Base-by-base conservation (phyloP, 2,888 invertebrate species). In the Aquatica leii region DNA sequence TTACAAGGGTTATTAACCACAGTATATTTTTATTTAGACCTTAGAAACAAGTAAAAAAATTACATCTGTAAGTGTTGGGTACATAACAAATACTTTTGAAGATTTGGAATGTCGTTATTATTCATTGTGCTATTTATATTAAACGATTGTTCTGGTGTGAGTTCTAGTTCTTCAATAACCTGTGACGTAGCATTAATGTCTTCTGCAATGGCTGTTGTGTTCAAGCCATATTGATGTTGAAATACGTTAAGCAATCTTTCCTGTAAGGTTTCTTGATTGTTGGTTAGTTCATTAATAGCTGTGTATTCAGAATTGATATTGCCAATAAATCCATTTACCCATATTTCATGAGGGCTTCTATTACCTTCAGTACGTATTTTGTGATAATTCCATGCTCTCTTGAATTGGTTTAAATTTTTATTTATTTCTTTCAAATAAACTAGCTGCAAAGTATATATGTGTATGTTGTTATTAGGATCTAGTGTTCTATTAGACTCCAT, bases 361-460 rank as follows among this genome's bases (percentile, higher is more conserved):
- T 43, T 12, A 17, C 31, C 6, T 43, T 41, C 55, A n/a, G 55
- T 55, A 4, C 55, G 18, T 41, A 55, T 12, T 3, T 17, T 5
- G 43, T 55, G 55, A n/a, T 21, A 5, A n/a, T 55, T 55, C 55
- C 43, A 43, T 11, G 41, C 43, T 9, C n/a, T 8, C 6, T 20
- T 41, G 21, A 55, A 55, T 4, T 6, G n/a, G 2, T 41, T 43
- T 24, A 55, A 43, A n/a, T 12, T 24, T 1, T 31, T 12, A 21
- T 43, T 41, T 20, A 55, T 55, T 21, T 21, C 43, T 9, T 18
- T 21, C 15, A 31, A 31, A 31, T 31, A 50, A 2, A 50, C 31
- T 3, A 6, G 2, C 3, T 20, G 24, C 14, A 50, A 31, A 1
- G 14, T 2, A 50, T 20, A 50, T 18, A 21, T 21, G 21, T 50